phyloP scores from a whole-genome alignment of 2,888 invertebrate genomes.

The Onchidella celtica region DNA sequence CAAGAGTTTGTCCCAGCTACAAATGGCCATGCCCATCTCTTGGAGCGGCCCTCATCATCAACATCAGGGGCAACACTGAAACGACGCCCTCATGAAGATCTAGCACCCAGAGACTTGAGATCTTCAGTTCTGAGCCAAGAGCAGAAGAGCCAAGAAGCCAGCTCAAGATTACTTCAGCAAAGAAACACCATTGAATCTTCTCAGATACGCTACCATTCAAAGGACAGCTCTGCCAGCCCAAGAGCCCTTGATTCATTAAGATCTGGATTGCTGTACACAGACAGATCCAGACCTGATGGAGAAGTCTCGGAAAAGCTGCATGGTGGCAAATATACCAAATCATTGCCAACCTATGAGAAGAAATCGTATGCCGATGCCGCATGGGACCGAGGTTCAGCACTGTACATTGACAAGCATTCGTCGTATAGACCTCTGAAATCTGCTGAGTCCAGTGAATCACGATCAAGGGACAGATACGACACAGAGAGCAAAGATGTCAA shows the following conservation, averaged over 20 bases:
- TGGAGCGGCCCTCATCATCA: not conserved
- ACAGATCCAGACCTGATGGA: constrained; percentile 55
- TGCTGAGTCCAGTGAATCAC: not conserved
- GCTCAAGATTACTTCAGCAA: constrained; percentile 30
- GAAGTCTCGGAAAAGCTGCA: constrained; percentile 52
- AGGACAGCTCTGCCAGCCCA: constrained; percentile 48
- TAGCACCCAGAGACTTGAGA: constrained; percentile 32
- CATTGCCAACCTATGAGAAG: constrained; percentile 3
- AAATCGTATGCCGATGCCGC: not conserved
- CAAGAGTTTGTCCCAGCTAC: not conserved
- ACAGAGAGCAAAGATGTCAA: not conserved
- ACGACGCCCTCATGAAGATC: not conserved
- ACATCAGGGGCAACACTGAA: not conserved
- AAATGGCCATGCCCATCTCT: not conserved
- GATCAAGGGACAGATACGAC: constrained; percentile 13
- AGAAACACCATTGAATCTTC: constrained; percentile 24
- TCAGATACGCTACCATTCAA: constrained; percentile 19
- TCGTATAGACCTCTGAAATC: not conserved
- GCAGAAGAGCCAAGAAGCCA: not conserved
- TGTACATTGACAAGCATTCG: constrained; percentile 32
- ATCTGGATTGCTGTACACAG: constrained; percentile 21
- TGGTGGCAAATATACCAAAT: constrained; percentile 30
- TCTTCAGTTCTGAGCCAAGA: constrained; percentile 27
- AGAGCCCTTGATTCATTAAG: constrained; percentile 26
- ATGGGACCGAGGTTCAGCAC: not conserved